Percentiles rank a stretch among this genome's conserved stretches.
Evolutionary conservation across 2,888 invertebrate genomes (phyloP).

Genomic region (Rosalia funebris): DNA sequence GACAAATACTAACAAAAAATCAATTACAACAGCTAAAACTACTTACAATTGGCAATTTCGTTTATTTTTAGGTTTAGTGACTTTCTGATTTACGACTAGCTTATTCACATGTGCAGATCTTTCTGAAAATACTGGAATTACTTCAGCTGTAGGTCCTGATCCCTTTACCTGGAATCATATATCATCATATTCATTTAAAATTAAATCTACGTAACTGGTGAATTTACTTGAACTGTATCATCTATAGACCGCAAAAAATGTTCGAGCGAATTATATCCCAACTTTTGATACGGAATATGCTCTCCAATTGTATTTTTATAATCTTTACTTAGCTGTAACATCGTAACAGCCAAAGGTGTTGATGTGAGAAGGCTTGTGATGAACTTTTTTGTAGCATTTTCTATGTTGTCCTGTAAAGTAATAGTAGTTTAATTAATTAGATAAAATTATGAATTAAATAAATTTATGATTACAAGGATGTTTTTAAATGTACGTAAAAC

Average conservation of each 20-base stretch:
- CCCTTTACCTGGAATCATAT: conserved; percentile 48
- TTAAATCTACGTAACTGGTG: conserved; percentile 6
- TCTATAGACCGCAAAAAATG: conserved; percentile 50
- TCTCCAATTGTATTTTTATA: conserved; percentile 49
- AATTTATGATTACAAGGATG: too few species aligned
- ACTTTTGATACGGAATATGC: conserved; percentile 47
- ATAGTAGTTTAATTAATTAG: neutral
- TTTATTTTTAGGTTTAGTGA: conserved; percentile 18
- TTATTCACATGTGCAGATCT: conserved; percentile 54
- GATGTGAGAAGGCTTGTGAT: conserved; percentile 52
- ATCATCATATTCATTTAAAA: conserved; percentile 12
- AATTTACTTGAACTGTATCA: conserved; percentile 46
- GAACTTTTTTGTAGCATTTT: conserved; percentile 39
- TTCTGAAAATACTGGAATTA: conserved; percentile 43
- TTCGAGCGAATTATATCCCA: conserved; percentile 48
- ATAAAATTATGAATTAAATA: neutral
- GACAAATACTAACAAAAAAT: too few species aligned
- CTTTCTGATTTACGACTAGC: conserved; percentile 52
- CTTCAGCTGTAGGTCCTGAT: conserved; percentile 43
- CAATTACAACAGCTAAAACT: neutral
- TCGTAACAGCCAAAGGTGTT: conserved; percentile 43
- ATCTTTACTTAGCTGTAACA: conserved; percentile 47
- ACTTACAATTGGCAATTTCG: neutral
- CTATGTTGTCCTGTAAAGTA: conserved; percentile 8
- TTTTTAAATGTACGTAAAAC: neutral